A percentile compares a stretch with the other conserved stretches of the same genome.
phyloP scores from a whole-genome alignment of 2,113 vertebrate species.

The Pterocles burchelli region DNA sequence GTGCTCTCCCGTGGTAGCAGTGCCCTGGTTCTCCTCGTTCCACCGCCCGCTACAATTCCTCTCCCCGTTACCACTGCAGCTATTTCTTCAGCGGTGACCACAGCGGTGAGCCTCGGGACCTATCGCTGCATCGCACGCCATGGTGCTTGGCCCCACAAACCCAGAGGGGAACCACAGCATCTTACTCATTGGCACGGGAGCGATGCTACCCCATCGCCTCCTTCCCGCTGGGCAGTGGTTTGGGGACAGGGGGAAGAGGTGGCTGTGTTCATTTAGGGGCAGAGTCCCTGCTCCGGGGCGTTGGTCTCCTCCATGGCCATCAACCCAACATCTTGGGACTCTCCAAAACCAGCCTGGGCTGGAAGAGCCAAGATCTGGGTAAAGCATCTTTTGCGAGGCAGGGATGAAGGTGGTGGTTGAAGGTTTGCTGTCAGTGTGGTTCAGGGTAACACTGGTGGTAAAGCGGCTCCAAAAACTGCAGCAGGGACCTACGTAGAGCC shows the following conservation, averaged over 20 bases:
- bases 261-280: not conserved
- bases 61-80: not conserved
- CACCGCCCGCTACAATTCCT: not conserved
- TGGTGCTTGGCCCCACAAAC: conserved; percentile 15
- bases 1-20: not conserved
- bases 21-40: not conserved
- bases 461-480: not conserved
- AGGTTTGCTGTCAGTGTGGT: not conserved
- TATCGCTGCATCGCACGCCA: conserved; percentile 14
- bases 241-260: not conserved
- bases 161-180: conserved; percentile 40
- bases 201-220: not conserved
- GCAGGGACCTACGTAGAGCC: not conserved
- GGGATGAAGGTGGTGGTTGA: not conserved
- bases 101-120: not conserved
- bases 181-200: not conserved
- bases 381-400: rapidly evolving
- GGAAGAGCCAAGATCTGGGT: not conserved
- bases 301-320: not conserved
- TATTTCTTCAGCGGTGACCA: not conserved
- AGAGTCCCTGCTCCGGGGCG: rapidly evolving
- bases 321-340: not conserved
- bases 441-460: not conserved
- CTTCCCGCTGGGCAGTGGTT: not conserved
- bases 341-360: not conserved